A percentile compares a stretch with the other conserved stretches of the same genome.
Conservation (phyloP, 2,113 vertebrate species). For the Pelvicachromis taeniatus region DNA sequence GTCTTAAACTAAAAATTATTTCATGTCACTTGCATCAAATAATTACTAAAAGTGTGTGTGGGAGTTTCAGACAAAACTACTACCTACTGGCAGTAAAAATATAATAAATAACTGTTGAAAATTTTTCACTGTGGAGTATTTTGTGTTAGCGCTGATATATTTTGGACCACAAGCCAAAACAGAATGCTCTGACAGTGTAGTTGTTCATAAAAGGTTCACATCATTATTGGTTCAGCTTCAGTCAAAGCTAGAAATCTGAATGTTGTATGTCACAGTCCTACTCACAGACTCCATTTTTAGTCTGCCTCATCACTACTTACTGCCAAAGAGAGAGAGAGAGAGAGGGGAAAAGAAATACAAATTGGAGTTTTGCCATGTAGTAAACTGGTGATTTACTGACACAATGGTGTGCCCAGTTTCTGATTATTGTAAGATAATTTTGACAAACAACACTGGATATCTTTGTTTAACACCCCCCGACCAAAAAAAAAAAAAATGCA, state of each 20-base stretch:
- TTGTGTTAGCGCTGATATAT: rapidly evolving
- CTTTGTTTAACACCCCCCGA: background rate
- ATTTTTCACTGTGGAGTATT: background rate
- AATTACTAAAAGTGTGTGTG: background rate
- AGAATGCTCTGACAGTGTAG: background rate
- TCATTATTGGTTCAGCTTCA: rapidly evolving
- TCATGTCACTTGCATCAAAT: background rate
- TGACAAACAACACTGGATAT: rapidly evolving
- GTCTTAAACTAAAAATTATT: background rate
- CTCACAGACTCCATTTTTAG: background rate
- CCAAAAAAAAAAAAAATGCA: rapidly evolving
- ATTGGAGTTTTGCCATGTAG: rapidly evolving
- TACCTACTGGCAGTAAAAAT: background rate
- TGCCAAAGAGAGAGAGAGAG: background rate
- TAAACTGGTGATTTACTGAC: rapidly evolving
- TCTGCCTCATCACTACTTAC: background rate
- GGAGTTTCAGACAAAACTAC: background rate
- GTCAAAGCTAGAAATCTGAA: background rate
- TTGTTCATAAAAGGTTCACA: background rate
- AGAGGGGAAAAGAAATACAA: background rate
- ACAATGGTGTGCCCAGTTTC: background rate
- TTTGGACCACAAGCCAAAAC: background rate
- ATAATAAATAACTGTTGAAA: background rate
- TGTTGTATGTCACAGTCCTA: rapidly evolving
- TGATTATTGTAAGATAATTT: background rate